These are phyloP conservation scores for Microtus richardsoni DNA, from an alignment of 2,113 vertebrate species.

Conservation along the genomic window DNA sequence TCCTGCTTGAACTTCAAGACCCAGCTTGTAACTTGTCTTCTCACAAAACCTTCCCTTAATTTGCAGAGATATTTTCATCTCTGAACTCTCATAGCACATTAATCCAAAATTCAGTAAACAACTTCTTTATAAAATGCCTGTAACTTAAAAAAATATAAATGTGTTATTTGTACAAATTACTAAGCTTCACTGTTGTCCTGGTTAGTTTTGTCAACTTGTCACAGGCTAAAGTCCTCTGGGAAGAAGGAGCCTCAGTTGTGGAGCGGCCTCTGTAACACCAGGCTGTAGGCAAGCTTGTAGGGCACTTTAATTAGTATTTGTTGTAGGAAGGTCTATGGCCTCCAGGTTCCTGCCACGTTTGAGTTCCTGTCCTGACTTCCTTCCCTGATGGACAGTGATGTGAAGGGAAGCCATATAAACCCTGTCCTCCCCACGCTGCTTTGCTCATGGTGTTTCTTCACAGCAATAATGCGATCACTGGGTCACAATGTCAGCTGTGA, in stretches of 20 bases:
- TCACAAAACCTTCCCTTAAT: constrained; percentile 1
- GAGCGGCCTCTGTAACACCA: background rate
- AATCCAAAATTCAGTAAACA: background rate
- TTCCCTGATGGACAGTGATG: background rate
- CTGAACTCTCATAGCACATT: background rate
- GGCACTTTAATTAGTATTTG: background rate
- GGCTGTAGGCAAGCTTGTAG: background rate
- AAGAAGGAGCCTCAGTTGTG: background rate
- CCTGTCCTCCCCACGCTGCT: background rate
- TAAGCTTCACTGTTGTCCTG: background rate
- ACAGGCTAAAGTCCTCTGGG: background rate
- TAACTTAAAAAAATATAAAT: background rate
- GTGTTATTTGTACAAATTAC: background rate
- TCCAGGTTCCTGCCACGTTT: background rate
- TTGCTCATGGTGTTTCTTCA: background rate
- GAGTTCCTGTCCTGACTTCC: background rate
- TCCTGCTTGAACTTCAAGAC: constrained; percentile 16
- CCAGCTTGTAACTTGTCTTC: background rate
- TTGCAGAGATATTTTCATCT: constrained; percentile 13
- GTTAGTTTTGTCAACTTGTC: background rate
- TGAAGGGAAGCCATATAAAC: background rate
- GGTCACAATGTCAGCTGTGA: background rate
- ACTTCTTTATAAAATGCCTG: background rate
- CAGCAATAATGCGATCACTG: background rate
- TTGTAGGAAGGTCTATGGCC: background rate